Percentiles rank a stretch among this genome's conserved stretches.
phyloP scores from a whole-genome alignment of 2,888 invertebrate genomes.

The Thalpophila matura region DNA sequence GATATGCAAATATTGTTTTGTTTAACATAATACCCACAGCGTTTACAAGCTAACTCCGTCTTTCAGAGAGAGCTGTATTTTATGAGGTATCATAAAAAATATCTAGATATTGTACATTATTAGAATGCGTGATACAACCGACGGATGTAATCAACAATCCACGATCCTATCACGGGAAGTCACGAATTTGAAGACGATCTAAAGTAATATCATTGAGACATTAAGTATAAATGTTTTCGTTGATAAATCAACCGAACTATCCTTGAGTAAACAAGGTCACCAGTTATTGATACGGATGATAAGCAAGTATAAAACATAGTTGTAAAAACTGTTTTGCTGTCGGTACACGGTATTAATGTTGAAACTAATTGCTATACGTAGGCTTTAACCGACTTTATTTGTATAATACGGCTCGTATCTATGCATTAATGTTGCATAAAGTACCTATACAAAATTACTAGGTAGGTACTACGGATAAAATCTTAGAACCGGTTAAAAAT shows the following conservation, averaged over 20 bases:
- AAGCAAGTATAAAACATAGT: constrained; percentile 54
- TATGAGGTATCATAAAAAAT: constrained; percentile 15
- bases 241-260: constrained; percentile 43
- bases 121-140: constrained; percentile 58
- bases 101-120: constrained; percentile 40
- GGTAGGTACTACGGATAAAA: constrained; percentile 43
- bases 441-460: constrained; percentile 41
- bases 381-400: not conserved
- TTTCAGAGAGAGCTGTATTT: constrained; percentile 9
- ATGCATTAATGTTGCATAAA: constrained; percentile 42
- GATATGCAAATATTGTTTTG: constrained; percentile 19
- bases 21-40: not conserved
- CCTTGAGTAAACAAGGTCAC: constrained; percentile 49
- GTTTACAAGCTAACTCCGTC: not conserved
- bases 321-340: constrained; percentile 44
- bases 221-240: constrained; percentile 25
- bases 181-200: constrained; percentile 44
- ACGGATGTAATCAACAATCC: constrained; percentile 44
- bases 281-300: constrained; percentile 53
- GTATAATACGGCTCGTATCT: constrained; percentile 13
- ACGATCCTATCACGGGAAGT: constrained; percentile 52
- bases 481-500: constrained; percentile 46
- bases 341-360: constrained; percentile 11
- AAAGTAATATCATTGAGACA: constrained; percentile 41
- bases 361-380: constrained; percentile 27